Percentiles rank a stretch among this genome's conserved stretches.
Evolutionary conservation across 1,140 invertebrate species (phyloP).

Genomic region (Drosophila rhopaloa): DNA sequence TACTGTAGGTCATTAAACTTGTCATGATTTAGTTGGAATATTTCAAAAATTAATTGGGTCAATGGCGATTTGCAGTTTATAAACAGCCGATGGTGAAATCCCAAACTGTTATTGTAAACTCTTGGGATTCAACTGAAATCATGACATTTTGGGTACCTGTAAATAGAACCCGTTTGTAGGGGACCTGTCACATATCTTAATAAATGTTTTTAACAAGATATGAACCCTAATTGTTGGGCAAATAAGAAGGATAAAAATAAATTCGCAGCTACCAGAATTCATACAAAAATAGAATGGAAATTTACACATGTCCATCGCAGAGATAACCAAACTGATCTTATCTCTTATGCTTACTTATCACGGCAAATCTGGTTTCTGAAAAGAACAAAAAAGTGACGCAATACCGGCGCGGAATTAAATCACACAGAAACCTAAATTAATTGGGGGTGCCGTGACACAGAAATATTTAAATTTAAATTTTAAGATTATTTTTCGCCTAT

Average conservation of each 20-base stretch:
- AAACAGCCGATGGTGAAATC: constrained; percentile 50
- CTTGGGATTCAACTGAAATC: background rate
- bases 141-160: constrained; percentile 23
- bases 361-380: constrained; percentile 10
- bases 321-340: constrained; percentile 47
- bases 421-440: constrained; percentile 37
- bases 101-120: constrained; percentile 21
- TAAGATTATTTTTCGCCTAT: constrained; percentile 10
- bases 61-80: constrained; percentile 53
- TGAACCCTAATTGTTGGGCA: background rate
- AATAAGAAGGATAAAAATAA: constrained; percentile 37
- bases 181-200: constrained; percentile 23
- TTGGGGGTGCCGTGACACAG: constrained; percentile 26
- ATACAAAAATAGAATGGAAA: constrained; percentile 57
- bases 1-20: constrained; percentile 63
- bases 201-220: background rate
- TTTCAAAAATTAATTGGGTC: constrained; percentile 62
- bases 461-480: background rate
- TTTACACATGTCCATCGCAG: constrained; percentile 37
- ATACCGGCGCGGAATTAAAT: constrained; percentile 49
- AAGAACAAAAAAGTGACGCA: constrained; percentile 49
- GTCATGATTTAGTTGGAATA: constrained; percentile 30
- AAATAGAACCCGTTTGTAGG: constrained; percentile 19
- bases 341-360: constrained; percentile 45
- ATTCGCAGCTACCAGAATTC: constrained; percentile 3